These are phyloP conservation scores for Conopomorpha cramerella DNA, from an alignment of 1,140 invertebrate genomes.

Conservation along the genomic window DNA sequence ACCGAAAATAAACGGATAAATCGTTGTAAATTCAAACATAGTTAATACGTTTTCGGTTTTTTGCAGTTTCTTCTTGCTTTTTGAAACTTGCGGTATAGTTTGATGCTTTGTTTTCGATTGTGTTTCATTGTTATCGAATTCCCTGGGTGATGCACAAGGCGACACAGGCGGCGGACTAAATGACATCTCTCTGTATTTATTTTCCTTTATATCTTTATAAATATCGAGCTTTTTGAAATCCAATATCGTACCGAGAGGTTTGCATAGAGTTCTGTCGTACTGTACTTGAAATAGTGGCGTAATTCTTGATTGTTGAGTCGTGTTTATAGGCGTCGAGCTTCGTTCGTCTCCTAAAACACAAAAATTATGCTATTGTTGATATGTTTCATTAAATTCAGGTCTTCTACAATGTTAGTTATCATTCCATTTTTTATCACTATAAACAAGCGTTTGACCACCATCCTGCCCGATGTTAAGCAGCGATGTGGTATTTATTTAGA, in stretches of 20 bases:
- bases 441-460: no score
- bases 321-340: constrained; percentile 17
- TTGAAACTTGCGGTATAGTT: constrained; percentile 4
- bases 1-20: constrained; percentile 40
- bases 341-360: constrained; percentile 43
- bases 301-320: constrained; percentile 59
- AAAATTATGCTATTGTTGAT: constrained; percentile 11
- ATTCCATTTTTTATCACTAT: no score
- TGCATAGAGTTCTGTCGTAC: constrained; percentile 42
- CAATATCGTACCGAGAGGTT: constrained; percentile 31
- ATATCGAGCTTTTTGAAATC: constrained; percentile 35
- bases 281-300: constrained; percentile 46
- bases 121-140: not conserved
- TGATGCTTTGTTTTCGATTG: not conserved
- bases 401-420: no score
- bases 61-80: constrained; percentile 11
- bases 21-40: constrained; percentile 39
- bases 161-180: constrained; percentile 9
- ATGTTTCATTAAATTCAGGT: no score
- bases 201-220: no score
- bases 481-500: no score
- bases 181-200: no score
- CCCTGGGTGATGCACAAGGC: constrained; percentile 25
- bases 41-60: constrained; percentile 33
- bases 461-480: no score